Percentiles rank a stretch among this genome's conserved stretches.
These are phyloP conservation scores for Phytoseiulus persimilis DNA, from an alignment of 2,888 invertebrate genomes.

Conservation along the genomic window DNA sequence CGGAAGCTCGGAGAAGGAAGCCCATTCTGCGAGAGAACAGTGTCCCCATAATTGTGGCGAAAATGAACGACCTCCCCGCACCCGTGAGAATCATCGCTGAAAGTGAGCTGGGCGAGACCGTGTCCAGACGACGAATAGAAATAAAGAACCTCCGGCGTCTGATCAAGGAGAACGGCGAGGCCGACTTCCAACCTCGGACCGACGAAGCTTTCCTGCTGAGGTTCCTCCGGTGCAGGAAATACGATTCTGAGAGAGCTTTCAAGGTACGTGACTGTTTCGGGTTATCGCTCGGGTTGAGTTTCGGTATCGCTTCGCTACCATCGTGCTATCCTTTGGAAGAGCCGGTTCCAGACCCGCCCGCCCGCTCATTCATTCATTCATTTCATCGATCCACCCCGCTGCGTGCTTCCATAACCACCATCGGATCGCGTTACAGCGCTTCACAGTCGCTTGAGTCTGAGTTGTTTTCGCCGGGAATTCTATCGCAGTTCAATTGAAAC, in stretches of 20 bases:
- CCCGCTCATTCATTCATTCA: not conserved
- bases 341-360: not conserved
- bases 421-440: not conserved
- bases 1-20: not conserved
- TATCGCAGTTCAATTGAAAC: not conserved
- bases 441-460: not conserved
- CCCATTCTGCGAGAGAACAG: not conserved
- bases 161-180: not conserved
- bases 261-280: too few relatives aligned
- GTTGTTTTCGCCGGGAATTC: not conserved
- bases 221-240: conserved; percentile 20
- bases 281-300: not conserved
- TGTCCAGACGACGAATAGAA: not conserved
- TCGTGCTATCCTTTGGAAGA: too few relatives aligned
- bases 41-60: not conserved
- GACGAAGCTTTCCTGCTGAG: conserved; percentile 23
- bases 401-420: not conserved
- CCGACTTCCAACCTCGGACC: conserved; percentile 6
- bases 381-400: not conserved
- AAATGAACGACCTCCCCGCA: conserved; percentile 36
- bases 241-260: conserved; percentile 31
- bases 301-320: too few relatives aligned
- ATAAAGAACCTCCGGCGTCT: conserved; percentile 24
- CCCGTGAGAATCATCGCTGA: conserved; percentile 39
- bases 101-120: conserved; percentile 28